A percentile compares a stretch with the other conserved stretches of the same genome.
These are phyloP conservation scores for Yponomeuta cagnagella DNA, from an alignment of 2,888 invertebrate species.

Conservation along the genomic window DNA sequence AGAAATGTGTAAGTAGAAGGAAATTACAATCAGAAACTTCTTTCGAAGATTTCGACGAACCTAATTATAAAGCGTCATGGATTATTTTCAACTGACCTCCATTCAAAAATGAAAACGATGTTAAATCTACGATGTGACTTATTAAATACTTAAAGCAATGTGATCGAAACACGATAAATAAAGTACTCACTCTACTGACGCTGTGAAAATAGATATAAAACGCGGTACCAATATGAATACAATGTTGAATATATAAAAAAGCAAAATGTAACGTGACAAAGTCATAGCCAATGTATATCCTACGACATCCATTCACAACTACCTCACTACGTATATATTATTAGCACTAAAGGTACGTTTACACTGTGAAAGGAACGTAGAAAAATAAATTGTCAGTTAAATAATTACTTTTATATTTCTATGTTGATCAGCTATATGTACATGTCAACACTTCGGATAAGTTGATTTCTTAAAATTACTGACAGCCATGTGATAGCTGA, in stretches of 20 bases:
- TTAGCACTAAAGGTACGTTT: conserved; percentile 40
- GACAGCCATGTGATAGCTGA: conserved; percentile 77
- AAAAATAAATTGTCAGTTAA: conserved; percentile 72
- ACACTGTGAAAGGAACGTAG: conserved; percentile 66
- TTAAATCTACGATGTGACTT: conserved; percentile 37
- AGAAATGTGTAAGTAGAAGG: conserved; percentile 39
- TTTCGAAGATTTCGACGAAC: conserved; percentile 57
- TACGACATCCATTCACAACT: conserved; percentile 28
- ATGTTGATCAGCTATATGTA: conserved; percentile 74
- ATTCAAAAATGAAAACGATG: conserved; percentile 43
- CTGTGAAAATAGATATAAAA: not conserved
- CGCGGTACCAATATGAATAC: not conserved
- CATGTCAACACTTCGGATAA: conserved; percentile 71
- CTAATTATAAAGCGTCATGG: conserved; percentile 75
- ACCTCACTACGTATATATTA: conserved; percentile 31
- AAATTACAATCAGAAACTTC: conserved; percentile 63
- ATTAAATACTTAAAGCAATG: conserved; percentile 23
- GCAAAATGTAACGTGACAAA: not conserved
- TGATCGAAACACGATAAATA: conserved; percentile 29
- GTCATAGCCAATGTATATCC: conserved; percentile 28
- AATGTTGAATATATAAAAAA: not conserved
- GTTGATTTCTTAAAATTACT: conserved; percentile 71
- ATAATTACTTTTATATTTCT: conserved; percentile 64
- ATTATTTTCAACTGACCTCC: conserved; percentile 45
- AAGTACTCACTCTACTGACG: not conserved